Percentiles rank a stretch among this genome's conserved stretches.
These are phyloP conservation scores for Cynodonichthys magdalenae DNA, from an alignment of 2,797 vertebrate species.

Conservation along the genomic window DNA sequence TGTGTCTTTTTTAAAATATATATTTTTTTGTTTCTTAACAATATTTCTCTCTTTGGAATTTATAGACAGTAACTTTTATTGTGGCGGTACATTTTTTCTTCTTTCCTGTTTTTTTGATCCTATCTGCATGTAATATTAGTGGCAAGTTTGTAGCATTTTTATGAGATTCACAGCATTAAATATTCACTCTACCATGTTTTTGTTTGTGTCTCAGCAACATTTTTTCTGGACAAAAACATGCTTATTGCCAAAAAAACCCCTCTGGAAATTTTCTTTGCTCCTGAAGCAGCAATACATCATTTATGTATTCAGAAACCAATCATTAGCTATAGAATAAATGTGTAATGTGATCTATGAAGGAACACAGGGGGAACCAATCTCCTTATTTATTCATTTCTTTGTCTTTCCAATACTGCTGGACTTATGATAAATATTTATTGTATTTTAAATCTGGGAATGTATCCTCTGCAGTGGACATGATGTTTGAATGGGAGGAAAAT, in stretches of 20 bases:
- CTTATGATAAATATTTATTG: conserved; percentile 52
- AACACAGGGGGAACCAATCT: conserved; percentile 43
- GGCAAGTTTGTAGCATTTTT: neutral
- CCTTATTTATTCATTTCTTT: neutral
- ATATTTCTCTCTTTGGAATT: too few relatives aligned
- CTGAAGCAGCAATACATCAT: conserved; percentile 25
- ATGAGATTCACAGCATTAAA: conserved; percentile 1
- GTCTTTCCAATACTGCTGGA: conserved; percentile 9
- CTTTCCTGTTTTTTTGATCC: too few relatives aligned
- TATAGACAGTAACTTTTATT: too few relatives aligned
- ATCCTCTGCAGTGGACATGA: conserved; percentile 14
- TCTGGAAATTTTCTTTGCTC: conserved; percentile 3
- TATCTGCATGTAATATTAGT: neutral
- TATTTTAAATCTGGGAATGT: conserved; percentile 29
- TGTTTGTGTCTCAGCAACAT: neutral
- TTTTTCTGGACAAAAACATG: conserved; percentile 11
- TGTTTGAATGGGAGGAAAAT: conserved; percentile 14
- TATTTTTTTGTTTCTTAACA: too few relatives aligned
- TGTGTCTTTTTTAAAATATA: too few relatives aligned
- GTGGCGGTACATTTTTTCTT: too few relatives aligned
- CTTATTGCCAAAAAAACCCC: conserved; percentile 3
- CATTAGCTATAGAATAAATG: conserved; percentile 28
- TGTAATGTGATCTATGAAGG: conserved; percentile 25
- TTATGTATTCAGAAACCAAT: conserved; percentile 15
- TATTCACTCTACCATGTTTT: conserved; percentile 2